A percentile compares a stretch with the other conserved stretches of the same genome.
Conservation (phyloP, 2,113 vertebrate genomes). For the Ivindomyrus marchei region DNA sequence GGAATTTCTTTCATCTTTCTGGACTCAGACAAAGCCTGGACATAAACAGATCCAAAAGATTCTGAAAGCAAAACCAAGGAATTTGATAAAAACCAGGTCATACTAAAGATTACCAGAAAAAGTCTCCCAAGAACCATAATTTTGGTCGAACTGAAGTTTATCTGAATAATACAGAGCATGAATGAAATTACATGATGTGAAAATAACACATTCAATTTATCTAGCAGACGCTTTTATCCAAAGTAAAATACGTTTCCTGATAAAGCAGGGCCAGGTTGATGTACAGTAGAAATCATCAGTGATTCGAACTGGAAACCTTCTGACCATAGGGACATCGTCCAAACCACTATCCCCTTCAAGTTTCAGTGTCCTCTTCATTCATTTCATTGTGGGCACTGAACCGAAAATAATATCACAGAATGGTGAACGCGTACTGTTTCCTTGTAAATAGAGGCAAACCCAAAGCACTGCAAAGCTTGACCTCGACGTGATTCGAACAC, state of each 20-base stretch:
- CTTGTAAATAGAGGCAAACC: rapidly evolving
- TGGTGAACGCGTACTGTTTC: too few species aligned
- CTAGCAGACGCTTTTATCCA: neutral
- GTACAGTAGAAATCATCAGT: neutral
- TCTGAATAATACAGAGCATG: neutral
- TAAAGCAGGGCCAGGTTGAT: neutral
- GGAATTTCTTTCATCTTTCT: neutral
- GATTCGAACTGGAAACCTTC: neutral
- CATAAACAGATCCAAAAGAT: neutral
- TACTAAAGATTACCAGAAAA: neutral
- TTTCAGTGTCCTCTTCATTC: neutral
- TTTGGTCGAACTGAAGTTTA: neutral
- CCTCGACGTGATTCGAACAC: neutral
- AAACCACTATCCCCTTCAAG: neutral
- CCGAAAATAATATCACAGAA: neutral
- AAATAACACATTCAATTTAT: neutral
- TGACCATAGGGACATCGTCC: neutral
- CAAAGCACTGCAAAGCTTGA: neutral
- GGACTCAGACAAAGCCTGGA: neutral
- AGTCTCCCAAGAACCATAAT: neutral
- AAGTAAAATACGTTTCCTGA: neutral
- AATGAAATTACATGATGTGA: neutral
- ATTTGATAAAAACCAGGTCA: neutral
- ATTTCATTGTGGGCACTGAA: neutral
- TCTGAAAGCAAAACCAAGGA: neutral